These are phyloP conservation scores for Epinotia demarniana DNA, from an alignment of 2,888 invertebrate species.

Conservation along the genomic window DNA sequence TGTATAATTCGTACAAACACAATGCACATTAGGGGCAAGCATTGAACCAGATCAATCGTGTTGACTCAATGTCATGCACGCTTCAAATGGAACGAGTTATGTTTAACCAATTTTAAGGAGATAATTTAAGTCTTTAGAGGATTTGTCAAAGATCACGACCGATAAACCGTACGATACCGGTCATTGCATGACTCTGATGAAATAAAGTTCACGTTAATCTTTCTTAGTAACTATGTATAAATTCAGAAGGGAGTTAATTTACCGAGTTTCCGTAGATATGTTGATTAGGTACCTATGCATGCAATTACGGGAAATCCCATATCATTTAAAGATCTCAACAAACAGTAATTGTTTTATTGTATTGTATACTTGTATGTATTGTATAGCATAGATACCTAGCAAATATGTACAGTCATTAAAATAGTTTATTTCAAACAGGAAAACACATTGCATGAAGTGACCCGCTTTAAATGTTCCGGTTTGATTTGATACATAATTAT, in stretches of 20 bases:
- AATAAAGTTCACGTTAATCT: neutral
- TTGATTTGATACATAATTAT: neutral
- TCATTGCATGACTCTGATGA: neutral
- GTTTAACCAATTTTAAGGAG: neutral
- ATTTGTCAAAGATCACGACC: neutral
- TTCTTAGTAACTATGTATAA: no score
- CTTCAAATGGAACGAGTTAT: conserved; percentile 8
- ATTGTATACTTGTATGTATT: no score
- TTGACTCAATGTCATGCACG: conserved; percentile 18
- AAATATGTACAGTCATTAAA: neutral
- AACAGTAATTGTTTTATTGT: no score
- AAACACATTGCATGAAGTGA: neutral
- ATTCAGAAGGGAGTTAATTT: no score
- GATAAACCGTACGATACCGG: neutral
- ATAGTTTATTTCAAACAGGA: neutral
- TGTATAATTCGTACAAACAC: conserved; percentile 8
- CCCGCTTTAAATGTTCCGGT: neutral
- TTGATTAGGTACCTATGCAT: no score
- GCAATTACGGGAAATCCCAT: no score
- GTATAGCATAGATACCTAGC: neutral
- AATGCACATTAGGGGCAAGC: conserved; percentile 22
- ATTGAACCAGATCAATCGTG: conserved; percentile 18
- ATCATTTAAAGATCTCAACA: no score
- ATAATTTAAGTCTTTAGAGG: neutral
- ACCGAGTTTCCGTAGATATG: no score